Percentiles rank a stretch among this genome's conserved stretches.
phyloP scores from a whole-genome alignment of 1,140 invertebrate genomes.

The Aporrectodea caliginosa region DNA sequence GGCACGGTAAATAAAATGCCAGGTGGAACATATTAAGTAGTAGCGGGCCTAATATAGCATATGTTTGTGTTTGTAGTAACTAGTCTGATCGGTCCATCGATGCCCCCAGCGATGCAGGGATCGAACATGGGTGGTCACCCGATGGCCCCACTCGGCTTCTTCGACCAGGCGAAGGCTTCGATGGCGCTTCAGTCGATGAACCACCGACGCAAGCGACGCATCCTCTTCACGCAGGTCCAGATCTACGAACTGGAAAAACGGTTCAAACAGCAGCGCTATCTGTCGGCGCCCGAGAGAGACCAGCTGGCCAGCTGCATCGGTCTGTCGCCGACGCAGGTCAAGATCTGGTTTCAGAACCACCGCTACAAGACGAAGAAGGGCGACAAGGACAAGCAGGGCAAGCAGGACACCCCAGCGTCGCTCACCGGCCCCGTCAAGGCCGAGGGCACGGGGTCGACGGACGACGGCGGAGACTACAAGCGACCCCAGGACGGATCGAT shows the following conservation, averaged over 20 bases:
- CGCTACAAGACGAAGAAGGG: slow-evolving; percentile 34
- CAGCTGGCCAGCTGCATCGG: slow-evolving; percentile 77
- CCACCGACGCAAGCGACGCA: slow-evolving; percentile 25
- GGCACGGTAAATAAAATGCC: background rate
- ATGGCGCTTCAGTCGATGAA: slow-evolving; percentile 3
- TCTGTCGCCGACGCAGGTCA: slow-evolving; percentile 68
- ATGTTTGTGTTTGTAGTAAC: background rate
- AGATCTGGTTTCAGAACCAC: slow-evolving; percentile 85
- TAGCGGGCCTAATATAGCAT: too few species aligned
- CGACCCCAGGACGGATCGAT: background rate
- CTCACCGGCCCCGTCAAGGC: background rate
- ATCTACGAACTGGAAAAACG: slow-evolving; percentile 91
- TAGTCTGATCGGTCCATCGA: background rate
- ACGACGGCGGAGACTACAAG: background rate
- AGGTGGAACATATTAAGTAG: too few species aligned
- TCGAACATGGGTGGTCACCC: background rate
- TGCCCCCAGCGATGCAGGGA: background rate
- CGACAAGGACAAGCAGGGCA: slow-evolving; percentile 21
- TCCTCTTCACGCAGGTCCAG: slow-evolving; percentile 59
- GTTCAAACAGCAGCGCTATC: slow-evolving; percentile 90
- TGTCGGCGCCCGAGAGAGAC: slow-evolving; percentile 92
- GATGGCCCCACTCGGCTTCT: background rate
- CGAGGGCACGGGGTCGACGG: background rate
- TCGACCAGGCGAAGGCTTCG: background rate
- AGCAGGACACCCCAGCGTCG: background rate